Evolutionary conservation across 2,113 vertebrate species (phyloP).

Genomic region (Chinchilla lanigera): DNA sequence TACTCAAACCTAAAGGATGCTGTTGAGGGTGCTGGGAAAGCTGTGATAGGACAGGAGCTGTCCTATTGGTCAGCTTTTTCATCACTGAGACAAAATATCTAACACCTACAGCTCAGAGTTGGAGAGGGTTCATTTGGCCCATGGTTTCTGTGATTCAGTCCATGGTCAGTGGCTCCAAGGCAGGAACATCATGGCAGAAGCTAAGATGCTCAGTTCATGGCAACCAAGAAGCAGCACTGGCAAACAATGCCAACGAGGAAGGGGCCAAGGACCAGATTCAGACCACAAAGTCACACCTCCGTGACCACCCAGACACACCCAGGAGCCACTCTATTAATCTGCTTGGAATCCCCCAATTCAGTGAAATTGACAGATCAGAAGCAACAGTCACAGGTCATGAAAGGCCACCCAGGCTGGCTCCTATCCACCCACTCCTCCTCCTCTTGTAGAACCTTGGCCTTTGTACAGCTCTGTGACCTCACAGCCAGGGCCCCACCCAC

Average conservation of each 20-base stretch:
- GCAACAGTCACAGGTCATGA: not conserved
- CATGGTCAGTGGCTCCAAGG: not conserved
- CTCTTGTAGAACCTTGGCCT: not conserved
- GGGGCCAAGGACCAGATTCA: not conserved
- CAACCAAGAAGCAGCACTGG: not conserved
- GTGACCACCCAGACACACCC: not conserved
- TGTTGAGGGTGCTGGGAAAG: rapidly evolving
- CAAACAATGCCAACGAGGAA: not conserved
- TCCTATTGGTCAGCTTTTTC: not conserved
- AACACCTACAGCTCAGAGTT: not conserved
- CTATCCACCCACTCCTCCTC: not conserved
- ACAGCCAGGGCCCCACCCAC: not conserved
- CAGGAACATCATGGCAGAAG: not conserved
- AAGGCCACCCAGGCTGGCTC: not conserved
- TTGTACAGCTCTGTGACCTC: rapidly evolving
- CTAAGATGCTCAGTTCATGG: not conserved
- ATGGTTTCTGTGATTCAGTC: not conserved
- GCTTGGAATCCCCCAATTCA: not conserved
- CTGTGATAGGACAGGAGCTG: not conserved
- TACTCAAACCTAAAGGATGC: not conserved
- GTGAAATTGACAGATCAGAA: too few species aligned
- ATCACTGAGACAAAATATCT: not conserved
- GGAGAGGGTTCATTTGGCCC: not conserved
- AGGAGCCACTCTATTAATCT: not conserved
- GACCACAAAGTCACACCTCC: not conserved